Evolutionary conservation across 2,113 vertebrate genomes (phyloP).

Genomic region (Triplophysa siluroides): DNA sequence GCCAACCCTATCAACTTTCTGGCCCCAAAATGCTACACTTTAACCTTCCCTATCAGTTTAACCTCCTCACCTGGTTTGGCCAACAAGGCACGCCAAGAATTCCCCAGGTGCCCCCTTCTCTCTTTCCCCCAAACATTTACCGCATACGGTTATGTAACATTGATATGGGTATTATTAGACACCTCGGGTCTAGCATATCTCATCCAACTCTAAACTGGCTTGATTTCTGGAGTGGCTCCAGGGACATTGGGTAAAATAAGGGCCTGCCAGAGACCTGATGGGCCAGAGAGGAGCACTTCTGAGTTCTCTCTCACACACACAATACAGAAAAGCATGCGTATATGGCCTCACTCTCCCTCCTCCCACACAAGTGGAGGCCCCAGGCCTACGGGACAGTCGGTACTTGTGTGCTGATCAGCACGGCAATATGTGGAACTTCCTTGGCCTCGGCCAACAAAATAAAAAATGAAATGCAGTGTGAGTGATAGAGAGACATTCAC

Average conservation of each 20-base stretch:
- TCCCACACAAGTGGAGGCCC: background rate
- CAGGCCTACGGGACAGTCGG: conserved; percentile 4
- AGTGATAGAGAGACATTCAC: background rate
- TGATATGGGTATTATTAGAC: conserved; percentile 58
- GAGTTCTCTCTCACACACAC: conserved; percentile 23
- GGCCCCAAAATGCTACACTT: background rate
- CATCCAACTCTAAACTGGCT: conserved; percentile 51
- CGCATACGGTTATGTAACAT: conserved; percentile 41
- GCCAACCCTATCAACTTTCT: conserved; percentile 4
- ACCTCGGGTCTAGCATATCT: conserved; percentile 41
- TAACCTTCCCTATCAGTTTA: conserved; percentile 14
- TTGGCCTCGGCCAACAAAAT: background rate
- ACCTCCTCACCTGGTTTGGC: background rate
- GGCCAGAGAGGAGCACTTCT: conserved; percentile 35
- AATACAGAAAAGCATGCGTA: conserved; percentile 28
- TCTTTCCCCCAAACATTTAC: conserved; percentile 13
- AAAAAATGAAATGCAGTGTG: background rate
- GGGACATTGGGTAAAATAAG: conserved; percentile 59
- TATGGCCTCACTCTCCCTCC: conserved; percentile 10
- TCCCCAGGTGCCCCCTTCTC: background rate
- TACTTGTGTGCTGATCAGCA: conserved; percentile 15
- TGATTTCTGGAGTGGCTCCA: conserved; percentile 64
- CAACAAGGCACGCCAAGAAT: background rate
- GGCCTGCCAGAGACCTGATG: conserved; percentile 52
- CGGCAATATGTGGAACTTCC: conserved; percentile 11